A percentile compares a stretch with the other conserved stretches of the same genome.
phyloP scores from a whole-genome alignment of 2,797 vertebrate species.

The Enteromius paludinosus region DNA sequence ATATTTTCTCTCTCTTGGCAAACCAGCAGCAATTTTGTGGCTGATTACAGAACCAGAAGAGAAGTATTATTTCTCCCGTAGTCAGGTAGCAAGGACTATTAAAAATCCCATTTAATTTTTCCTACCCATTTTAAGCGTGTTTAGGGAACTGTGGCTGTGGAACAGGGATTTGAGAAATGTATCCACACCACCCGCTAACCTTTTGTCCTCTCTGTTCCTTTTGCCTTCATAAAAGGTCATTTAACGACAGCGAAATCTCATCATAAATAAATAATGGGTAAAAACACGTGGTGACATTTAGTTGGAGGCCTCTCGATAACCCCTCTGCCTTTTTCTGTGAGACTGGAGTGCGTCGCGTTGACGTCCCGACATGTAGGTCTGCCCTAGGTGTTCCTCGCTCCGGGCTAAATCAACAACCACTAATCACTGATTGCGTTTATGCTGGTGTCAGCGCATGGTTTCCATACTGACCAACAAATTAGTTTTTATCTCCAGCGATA shows the following conservation, averaged over 20 bases:
- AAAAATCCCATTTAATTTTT: neutral
- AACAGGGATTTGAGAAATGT: neutral
- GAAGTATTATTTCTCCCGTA: neutral
- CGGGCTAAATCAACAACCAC: slow-evolving; percentile 4
- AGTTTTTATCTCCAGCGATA: slow-evolving; percentile 46
- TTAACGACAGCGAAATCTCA: slow-evolving; percentile 5
- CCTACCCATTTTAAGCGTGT: neutral
- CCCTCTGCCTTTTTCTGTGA: neutral
- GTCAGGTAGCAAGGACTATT: neutral
- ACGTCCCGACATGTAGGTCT: neutral
- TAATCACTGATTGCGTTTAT: slow-evolving; percentile 27
- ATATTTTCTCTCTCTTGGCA: neutral
- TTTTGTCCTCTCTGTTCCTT: slow-evolving; percentile 30
- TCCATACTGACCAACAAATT: slow-evolving; percentile 49
- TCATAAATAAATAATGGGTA: slow-evolving; percentile 1
- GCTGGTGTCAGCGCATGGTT: slow-evolving; percentile 34
- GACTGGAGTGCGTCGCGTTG: neutral
- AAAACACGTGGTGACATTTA: slow-evolving; percentile 18
- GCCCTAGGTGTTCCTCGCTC: slow-evolving; percentile 13
- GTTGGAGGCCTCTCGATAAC: neutral
- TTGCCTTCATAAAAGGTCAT: slow-evolving; percentile 21
- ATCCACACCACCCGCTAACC: neutral
- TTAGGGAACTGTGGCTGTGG: neutral
- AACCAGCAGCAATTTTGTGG: neutral
- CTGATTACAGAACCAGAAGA: neutral